A percentile compares a stretch with the other conserved stretches of the same genome.
phyloP scores from a whole-genome alignment of 2,113 vertebrate species.

The Tyto alba region DNA sequence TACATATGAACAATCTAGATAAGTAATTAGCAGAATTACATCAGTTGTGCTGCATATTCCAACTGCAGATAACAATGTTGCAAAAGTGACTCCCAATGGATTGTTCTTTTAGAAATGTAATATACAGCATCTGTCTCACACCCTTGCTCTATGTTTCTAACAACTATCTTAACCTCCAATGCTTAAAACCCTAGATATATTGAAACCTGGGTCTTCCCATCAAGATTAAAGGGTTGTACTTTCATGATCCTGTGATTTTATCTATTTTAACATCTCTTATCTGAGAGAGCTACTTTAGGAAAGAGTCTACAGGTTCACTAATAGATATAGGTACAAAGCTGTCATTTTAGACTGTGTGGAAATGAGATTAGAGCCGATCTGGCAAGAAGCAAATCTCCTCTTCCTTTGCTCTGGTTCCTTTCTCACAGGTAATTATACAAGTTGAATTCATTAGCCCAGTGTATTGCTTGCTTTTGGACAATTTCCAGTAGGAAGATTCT shows the following conservation, averaged over 20 bases:
- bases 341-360: background rate
- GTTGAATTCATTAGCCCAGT: background rate
- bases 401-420: background rate
- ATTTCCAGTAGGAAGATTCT: background rate
- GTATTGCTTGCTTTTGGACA: background rate
- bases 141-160: background rate
- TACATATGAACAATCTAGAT: background rate
- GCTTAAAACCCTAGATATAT: background rate
- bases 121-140: background rate
- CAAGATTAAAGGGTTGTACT: background rate
- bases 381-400: background rate
- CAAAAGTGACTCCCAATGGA: background rate
- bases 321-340: background rate
- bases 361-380: background rate
- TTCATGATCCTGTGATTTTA: background rate
- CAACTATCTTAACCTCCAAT: background rate
- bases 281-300: background rate
- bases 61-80: background rate
- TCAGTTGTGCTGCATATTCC: background rate
- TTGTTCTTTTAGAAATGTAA: background rate
- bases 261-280: slow-evolving; percentile 14
- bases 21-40: background rate
- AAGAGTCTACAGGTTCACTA: background rate
- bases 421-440: background rate
- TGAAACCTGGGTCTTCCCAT: background rate